Evolutionary conservation across 2,888 invertebrate species (phyloP).

Genomic region (Epinotia demarniana): DNA sequence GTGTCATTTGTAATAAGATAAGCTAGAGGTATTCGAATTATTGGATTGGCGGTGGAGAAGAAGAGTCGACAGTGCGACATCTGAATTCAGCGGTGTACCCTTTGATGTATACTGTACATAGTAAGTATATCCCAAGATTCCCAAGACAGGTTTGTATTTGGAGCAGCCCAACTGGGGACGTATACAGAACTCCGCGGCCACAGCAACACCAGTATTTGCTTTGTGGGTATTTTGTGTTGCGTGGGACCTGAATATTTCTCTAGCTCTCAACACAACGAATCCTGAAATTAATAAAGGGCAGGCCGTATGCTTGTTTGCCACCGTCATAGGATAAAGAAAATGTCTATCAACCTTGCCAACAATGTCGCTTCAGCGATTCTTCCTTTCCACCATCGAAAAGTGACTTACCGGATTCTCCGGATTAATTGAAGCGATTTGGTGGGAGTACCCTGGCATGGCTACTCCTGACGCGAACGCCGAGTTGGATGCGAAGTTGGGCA

Average conservation of each 20-base stretch:
- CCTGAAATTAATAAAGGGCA: no score
- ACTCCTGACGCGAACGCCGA: slow-evolving; percentile 82
- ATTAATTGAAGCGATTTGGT: slow-evolving; percentile 84
- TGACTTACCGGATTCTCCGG: slow-evolving; percentile 86
- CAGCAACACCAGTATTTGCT: no score
- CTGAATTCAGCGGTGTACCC: neutral
- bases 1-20: neutral
- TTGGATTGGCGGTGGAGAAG: neutral
- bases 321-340: no score
- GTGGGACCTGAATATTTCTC: no score
- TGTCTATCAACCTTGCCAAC: neutral
- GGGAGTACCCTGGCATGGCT: slow-evolving; percentile 80
- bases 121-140: no score
- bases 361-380: neutral
- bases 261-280: no score
- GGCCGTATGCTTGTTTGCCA: no score
- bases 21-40: neutral
- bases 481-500: slow-evolving; percentile 51
- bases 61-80: neutral
- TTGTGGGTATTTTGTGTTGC: no score
- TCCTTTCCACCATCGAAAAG: neutral
- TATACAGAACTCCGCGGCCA: no score
- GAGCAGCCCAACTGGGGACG: no score
- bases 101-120: no score
- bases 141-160: no score